These are phyloP conservation scores for Mya arenaria DNA, from an alignment of 1,140 invertebrate species.

Conservation along the genomic window DNA sequence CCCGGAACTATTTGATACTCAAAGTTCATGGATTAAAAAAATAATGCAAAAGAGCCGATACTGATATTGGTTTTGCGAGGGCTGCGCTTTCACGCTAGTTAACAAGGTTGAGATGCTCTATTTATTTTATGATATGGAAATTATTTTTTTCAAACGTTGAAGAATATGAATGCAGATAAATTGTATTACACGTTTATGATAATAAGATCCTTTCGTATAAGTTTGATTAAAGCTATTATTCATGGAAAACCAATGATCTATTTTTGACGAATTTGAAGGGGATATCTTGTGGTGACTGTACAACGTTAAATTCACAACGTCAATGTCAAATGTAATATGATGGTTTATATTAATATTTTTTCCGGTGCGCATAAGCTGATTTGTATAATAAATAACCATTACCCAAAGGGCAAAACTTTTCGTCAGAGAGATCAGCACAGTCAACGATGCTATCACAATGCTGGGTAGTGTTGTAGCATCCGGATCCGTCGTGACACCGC, in stretches of 20 bases:
- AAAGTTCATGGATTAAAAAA: too few species aligned
- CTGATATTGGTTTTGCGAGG: too few species aligned
- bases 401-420: not conserved
- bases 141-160: too few species aligned
- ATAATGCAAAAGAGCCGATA: too few species aligned
- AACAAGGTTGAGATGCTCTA: too few species aligned
- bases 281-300: not conserved
- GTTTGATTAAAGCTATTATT: not conserved
- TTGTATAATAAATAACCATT: not conserved
- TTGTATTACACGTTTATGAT: too few species aligned
- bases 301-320: not conserved
- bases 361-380: not conserved
- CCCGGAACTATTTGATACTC: too few species aligned
- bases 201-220: too few species aligned
- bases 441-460: not conserved
- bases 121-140: too few species aligned
- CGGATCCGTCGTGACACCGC: not conserved
- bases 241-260: not conserved
- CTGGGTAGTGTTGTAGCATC: not conserved
- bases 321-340: not conserved
- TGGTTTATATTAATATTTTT: not conserved
- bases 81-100: too few species aligned
- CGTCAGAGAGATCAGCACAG: not conserved
- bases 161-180: too few species aligned
- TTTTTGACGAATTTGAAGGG: not conserved